These are phyloP conservation scores for Lutraria rhynchaena DNA, from an alignment of 1,140 invertebrate species.

Conservation along the genomic window DNA sequence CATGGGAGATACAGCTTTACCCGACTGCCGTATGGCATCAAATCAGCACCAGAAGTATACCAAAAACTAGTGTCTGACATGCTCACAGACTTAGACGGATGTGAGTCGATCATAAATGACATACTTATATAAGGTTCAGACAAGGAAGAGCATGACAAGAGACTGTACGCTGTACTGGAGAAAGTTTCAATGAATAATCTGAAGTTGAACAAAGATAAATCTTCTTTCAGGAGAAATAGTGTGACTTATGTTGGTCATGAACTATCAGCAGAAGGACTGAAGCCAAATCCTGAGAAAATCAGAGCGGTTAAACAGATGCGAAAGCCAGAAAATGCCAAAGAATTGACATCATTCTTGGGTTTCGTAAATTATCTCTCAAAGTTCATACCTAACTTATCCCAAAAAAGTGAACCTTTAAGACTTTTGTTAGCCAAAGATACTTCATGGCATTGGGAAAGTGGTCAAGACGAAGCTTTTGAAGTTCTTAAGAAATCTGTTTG, in stretches of 20 bases:
- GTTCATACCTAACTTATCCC: neutral
- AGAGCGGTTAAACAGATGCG: slow-evolving; percentile 70
- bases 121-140: slow-evolving; percentile 73
- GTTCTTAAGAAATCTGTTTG: slow-evolving; percentile 41
- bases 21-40: slow-evolving; percentile 78
- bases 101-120: slow-evolving; percentile 79
- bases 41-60: slow-evolving; percentile 72
- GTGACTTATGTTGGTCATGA: slow-evolving; percentile 78
- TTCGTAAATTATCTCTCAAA: neutral
- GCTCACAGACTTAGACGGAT: slow-evolving; percentile 74
- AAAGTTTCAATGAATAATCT: slow-evolving; percentile 50
- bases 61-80: slow-evolving; percentile 74
- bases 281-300: slow-evolving; percentile 78
- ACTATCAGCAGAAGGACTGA: slow-evolving; percentile 74
- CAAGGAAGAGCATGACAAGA: slow-evolving; percentile 63
- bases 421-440: neutral
- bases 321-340: slow-evolving; percentile 69
- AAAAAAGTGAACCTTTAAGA: slow-evolving; percentile 1
- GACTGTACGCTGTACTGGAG: slow-evolving; percentile 55
- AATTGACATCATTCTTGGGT: neutral
- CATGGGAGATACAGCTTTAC: slow-evolving; percentile 78
- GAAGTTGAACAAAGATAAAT: slow-evolving; percentile 61
- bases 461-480: slow-evolving; percentile 34
- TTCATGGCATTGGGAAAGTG: slow-evolving; percentile 1
- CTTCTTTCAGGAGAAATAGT: neutral